A percentile compares a stretch with the other conserved stretches of the same genome.
Evolutionary conservation across 2,797 vertebrate genomes (phyloP).

Genomic region (Gambelia wislizenii): DNA sequence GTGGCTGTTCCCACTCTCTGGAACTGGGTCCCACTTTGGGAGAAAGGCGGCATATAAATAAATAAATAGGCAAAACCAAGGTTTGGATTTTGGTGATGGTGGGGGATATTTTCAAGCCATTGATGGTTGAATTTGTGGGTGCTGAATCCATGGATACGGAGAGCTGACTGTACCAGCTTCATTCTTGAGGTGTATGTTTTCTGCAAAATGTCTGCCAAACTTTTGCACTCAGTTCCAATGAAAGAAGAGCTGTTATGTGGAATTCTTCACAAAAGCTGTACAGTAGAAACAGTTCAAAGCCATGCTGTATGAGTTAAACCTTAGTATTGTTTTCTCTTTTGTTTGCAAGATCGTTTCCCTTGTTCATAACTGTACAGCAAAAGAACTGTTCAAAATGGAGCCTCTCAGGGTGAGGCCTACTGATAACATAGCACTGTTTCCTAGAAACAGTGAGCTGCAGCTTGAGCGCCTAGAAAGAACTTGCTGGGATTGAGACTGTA

Average conservation of each 20-base stretch:
- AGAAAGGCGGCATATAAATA: no score
- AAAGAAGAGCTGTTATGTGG: not conserved
- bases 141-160: no score
- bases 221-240: no score
- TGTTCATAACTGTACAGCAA: not conserved
- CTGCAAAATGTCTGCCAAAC: not conserved
- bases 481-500: not conserved
- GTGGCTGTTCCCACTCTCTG: no score
- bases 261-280: not conserved
- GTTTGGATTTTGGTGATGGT: no score
- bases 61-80: no score
- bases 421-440: slow-evolving; percentile 29
- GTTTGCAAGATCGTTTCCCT: slow-evolving; percentile 11
- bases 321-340: slow-evolving; percentile 38
- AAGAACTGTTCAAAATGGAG: not conserved
- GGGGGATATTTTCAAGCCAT: no score
- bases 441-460: slow-evolving; percentile 44
- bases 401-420: not conserved
- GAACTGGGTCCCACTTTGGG: no score
- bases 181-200: not conserved
- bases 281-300: not conserved
- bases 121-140: no score
- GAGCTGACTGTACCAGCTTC: no score
- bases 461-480: slow-evolving; percentile 18
- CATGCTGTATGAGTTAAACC: not conserved